These are phyloP conservation scores for Aspiorhynchus laticeps DNA, from an alignment of 2,113 vertebrate species.

Conservation along the genomic window DNA sequence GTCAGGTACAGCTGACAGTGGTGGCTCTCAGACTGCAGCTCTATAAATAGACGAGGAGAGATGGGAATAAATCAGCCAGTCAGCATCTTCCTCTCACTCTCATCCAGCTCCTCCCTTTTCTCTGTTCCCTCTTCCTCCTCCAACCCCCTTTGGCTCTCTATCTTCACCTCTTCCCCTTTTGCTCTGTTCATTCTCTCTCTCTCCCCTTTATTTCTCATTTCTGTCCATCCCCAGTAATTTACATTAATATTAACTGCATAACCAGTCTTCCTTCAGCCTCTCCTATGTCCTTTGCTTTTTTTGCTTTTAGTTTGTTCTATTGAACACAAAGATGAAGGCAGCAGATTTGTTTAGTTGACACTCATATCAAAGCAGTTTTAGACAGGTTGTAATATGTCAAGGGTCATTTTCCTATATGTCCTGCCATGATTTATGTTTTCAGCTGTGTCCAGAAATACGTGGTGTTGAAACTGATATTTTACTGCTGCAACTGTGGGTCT, in stretches of 20 bases:
- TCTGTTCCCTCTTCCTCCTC: slow-evolving; percentile 14
- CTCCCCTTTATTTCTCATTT: slow-evolving; percentile 5
- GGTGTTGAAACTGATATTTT: background rate
- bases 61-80: slow-evolving; percentile 58
- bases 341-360: background rate
- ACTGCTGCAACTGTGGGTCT: background rate
- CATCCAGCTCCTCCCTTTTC: slow-evolving; percentile 31
- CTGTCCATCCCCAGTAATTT: background rate
- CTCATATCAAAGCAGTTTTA: background rate
- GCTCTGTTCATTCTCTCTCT: background rate
- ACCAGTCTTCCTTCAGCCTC: background rate
- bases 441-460: background rate
- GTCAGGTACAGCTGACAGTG: slow-evolving; percentile 47
- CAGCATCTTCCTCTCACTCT: slow-evolving; percentile 54
- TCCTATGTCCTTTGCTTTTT: background rate
- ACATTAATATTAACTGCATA: slow-evolving; percentile 17
- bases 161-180: slow-evolving; percentile 6
- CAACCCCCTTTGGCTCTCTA: slow-evolving; percentile 8
- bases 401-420: background rate
- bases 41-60: slow-evolving; percentile 59
- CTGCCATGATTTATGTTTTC: background rate
- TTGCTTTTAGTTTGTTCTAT: background rate
- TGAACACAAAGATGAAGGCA: background rate
- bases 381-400: background rate
- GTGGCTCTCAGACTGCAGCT: slow-evolving; percentile 43